Evolutionary conservation across 1,140 invertebrate species (phyloP).

Genomic region (Drosophila orena): DNA sequence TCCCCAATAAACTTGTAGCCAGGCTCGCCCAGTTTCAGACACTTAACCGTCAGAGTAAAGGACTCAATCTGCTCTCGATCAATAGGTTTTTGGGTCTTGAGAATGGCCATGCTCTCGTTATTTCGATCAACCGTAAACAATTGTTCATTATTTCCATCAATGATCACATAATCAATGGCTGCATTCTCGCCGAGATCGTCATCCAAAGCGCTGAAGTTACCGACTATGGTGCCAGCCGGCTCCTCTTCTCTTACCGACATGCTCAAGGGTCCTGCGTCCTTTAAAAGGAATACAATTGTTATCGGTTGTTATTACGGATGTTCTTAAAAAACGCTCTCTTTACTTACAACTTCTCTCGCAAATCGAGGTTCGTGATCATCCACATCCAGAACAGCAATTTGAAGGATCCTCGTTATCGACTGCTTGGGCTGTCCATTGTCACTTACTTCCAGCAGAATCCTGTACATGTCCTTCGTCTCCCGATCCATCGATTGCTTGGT

Average conservation of each 20-base stretch:
- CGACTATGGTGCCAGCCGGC: conserved; percentile 88
- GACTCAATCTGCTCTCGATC: conserved; percentile 88
- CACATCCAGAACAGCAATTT: conserved; percentile 90
- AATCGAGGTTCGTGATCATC: conserved; percentile 93
- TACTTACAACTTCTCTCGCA: conserved; percentile 88
- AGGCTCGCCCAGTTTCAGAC: conserved; percentile 85
- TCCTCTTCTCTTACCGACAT: conserved; percentile 89
- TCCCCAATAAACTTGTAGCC: conserved; percentile 80
- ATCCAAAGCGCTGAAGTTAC: conserved; percentile 89
- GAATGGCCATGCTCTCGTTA: conserved; percentile 88
- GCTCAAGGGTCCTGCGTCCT: conserved; percentile 89
- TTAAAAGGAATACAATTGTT: not conserved
- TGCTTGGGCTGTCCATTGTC: conserved; percentile 92
- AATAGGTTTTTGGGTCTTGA: conserved; percentile 87
- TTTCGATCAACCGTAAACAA: conserved; percentile 88
- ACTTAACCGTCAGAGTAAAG: conserved; percentile 89
- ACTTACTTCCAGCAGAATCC: conserved; percentile 90
- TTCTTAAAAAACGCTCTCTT: not conserved
- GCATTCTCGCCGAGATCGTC: conserved; percentile 91
- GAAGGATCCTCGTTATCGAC: conserved; percentile 89
- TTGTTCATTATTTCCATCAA: conserved; percentile 90
- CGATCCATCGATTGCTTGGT: conserved; percentile 89
- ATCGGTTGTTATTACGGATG: not conserved
- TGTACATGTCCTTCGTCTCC: conserved; percentile 90
- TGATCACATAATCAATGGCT: conserved; percentile 90